phyloP scores from a whole-genome alignment of 2,888 invertebrate genomes.

The Asteroscopus sphinx region DNA sequence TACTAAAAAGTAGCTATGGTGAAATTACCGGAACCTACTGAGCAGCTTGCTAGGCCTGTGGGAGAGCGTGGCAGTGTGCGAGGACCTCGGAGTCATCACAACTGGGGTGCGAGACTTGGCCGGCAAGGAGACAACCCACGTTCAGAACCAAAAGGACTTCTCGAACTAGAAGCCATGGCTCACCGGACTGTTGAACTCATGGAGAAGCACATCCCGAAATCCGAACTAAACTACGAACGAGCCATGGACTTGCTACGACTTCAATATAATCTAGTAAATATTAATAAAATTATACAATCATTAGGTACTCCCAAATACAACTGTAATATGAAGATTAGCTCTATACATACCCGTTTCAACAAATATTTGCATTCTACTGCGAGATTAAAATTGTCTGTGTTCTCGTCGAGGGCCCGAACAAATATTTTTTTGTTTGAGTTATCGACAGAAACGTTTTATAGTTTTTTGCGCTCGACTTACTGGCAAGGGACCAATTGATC shows the following conservation, averaged over 20 bases:
- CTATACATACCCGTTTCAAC: conserved; percentile 2
- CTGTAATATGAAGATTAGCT: conserved; percentile 1
- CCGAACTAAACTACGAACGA: conserved; percentile 54
- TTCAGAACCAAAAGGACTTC: conserved; percentile 63
- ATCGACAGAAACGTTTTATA: conserved; percentile 26
- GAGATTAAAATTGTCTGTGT: conserved; percentile 15
- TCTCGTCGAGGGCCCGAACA: conserved; percentile 9
- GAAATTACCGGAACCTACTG: conserved; percentile 59
- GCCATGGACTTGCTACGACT: conserved; percentile 72
- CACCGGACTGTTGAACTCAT: conserved; percentile 63
- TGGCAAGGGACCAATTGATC: conserved; percentile 43
- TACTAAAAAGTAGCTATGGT: conserved; percentile 62
- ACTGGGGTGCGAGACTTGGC: conserved; percentile 62
- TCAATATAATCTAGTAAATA: conserved; percentile 72
- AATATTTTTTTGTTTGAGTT: conserved; percentile 28
- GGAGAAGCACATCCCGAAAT: conserved; percentile 64
- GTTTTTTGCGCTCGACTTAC: conserved; percentile 27
- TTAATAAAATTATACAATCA: conserved; percentile 3
- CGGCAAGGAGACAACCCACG: conserved; percentile 46
- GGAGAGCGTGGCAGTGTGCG: conserved; percentile 48
- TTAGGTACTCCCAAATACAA: not conserved
- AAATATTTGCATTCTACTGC: conserved; percentile 26
- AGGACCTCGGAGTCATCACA: conserved; percentile 57
- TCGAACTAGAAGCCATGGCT: conserved; percentile 65
- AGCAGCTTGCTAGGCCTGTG: conserved; percentile 51